phyloP scores from a whole-genome alignment of 1,140 invertebrate species.

The Metaphire vulgaris region DNA sequence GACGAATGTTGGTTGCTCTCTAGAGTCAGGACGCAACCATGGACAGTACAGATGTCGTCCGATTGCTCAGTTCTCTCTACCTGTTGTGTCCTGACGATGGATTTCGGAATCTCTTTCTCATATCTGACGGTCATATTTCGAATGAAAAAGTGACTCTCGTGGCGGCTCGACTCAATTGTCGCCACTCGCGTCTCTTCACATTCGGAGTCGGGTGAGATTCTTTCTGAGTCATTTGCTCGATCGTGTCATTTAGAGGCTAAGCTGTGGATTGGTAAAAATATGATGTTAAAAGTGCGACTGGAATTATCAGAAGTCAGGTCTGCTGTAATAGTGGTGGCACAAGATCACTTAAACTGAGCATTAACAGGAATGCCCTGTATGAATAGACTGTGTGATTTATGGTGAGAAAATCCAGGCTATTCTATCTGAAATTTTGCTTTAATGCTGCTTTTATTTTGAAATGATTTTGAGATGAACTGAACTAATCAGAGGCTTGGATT shows the following conservation, averaged over 20 bases:
- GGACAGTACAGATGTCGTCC: conserved; percentile 44
- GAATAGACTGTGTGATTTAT: too few species aligned
- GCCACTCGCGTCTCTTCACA: conserved; percentile 44
- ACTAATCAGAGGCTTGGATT: too few species aligned
- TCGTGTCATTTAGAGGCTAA: not conserved
- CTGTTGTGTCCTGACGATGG: conserved; percentile 34
- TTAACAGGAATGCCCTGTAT: too few species aligned
- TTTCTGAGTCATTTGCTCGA: not conserved
- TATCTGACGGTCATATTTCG: conserved; percentile 48
- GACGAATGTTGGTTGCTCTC: too few species aligned
- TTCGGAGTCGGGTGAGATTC: conserved; percentile 42
- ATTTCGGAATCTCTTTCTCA: conserved; percentile 41
- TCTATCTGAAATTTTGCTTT: too few species aligned
- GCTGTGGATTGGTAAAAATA: not conserved
- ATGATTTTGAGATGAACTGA: too few species aligned
- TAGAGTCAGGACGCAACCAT: conserved; percentile 35
- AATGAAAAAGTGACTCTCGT: conserved; percentile 37
- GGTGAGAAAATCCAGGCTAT: too few species aligned
- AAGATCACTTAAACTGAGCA: too few species aligned
- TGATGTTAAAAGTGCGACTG: too few species aligned
- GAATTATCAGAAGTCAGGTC: too few species aligned
- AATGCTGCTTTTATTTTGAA: too few species aligned
- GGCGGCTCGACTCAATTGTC: conserved; percentile 31
- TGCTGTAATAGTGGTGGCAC: too few species aligned
- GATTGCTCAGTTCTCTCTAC: conserved; percentile 38